These are phyloP conservation scores for Tachina lurida DNA, from an alignment of 2,888 invertebrate genomes.

Conservation along the genomic window DNA sequence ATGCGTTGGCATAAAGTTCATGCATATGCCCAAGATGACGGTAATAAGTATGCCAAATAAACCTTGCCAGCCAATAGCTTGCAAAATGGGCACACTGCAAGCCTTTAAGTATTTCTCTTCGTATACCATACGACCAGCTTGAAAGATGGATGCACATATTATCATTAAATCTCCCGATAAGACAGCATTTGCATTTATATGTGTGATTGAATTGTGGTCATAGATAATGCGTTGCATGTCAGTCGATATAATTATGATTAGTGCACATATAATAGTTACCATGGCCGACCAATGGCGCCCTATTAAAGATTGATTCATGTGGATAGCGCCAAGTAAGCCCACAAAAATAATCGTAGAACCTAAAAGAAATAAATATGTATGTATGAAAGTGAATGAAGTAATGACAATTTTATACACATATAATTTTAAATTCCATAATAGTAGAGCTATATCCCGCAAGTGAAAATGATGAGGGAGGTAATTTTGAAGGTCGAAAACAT, in stretches of 20 bases:
- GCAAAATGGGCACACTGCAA: conserved; percentile 93
- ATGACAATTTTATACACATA: not conserved
- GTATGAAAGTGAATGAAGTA: not conserved
- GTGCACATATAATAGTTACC: conserved; percentile 87
- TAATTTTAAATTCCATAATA: not conserved
- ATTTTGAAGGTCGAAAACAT: too few relatives aligned
- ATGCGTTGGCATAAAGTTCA: conserved; percentile 91
- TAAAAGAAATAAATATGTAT: conserved; percentile 74
- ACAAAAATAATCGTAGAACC: conserved; percentile 95
- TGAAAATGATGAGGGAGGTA: too few relatives aligned
- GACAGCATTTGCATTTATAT: conserved; percentile 85
- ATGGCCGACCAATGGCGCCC: conserved; percentile 91
- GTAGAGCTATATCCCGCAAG: too few relatives aligned
- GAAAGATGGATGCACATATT: conserved; percentile 90
- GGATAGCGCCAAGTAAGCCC: conserved; percentile 92
- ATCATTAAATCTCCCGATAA: conserved; percentile 92
- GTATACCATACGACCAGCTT: conserved; percentile 95
- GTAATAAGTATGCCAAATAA: conserved; percentile 88
- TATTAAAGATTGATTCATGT: conserved; percentile 87
- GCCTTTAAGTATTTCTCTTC: conserved; percentile 95
- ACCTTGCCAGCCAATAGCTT: conserved; percentile 97
- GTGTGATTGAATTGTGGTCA: conserved; percentile 74
- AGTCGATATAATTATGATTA: conserved; percentile 88
- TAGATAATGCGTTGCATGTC: conserved; percentile 84
- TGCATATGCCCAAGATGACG: conserved; percentile 87